Evolutionary conservation across 2,888 invertebrate species (phyloP).

Genomic region (Phania funesta): DNA sequence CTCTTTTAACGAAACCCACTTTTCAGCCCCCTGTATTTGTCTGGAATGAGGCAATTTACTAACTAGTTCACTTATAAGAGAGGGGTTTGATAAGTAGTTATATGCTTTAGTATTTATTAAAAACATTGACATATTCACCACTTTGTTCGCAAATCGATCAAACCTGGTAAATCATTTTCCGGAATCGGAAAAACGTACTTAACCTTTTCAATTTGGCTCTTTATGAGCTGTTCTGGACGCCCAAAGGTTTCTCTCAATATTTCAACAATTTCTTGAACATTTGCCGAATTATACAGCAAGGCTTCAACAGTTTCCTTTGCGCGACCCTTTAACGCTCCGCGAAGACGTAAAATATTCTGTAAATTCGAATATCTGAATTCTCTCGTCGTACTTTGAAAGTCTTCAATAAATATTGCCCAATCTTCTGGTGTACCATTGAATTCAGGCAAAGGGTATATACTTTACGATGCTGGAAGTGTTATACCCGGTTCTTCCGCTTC

Average conservation of each 20-base stretch:
- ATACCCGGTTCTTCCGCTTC: no score
- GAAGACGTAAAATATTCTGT: conserved; percentile 27
- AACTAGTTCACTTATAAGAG: no score
- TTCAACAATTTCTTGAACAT: not conserved
- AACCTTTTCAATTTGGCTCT: conserved; percentile 14
- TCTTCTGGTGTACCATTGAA: conserved; percentile 14
- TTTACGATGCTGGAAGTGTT: not conserved
- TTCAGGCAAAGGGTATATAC: not conserved
- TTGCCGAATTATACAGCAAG: not conserved
- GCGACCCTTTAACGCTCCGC: not conserved
- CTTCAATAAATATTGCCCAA: conserved; percentile 2
- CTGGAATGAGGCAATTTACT: no score
- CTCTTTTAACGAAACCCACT: no score
- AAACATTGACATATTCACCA: not conserved
- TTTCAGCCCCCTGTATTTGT: no score
- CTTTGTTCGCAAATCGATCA: no score
- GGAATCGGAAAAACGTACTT: not conserved
- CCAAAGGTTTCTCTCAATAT: conserved; percentile 2
- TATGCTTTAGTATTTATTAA: not conserved
- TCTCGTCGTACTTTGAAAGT: not conserved
- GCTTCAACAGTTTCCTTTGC: conserved; percentile 13
- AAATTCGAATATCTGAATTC: conserved; percentile 8
- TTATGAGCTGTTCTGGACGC: conserved; percentile 13
- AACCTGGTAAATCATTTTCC: not conserved
- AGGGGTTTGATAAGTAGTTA: no score